These are phyloP conservation scores for Lucifuga dentata DNA, from an alignment of 2,113 vertebrate species.

Conservation along the genomic window DNA sequence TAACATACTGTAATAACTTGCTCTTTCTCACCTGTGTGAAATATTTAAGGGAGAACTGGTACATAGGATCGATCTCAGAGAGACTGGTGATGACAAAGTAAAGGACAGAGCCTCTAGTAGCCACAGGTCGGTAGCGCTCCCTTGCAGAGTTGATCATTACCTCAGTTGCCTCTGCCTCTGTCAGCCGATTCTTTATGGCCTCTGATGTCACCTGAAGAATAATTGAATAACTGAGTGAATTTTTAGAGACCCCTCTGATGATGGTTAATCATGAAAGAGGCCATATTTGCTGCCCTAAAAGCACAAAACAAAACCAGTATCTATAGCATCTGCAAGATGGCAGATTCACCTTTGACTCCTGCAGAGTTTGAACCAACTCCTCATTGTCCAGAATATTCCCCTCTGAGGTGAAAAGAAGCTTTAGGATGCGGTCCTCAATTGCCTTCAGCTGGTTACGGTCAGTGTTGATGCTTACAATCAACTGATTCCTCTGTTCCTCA, in stretches of 20 bases:
- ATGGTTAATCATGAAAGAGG: too few relatives aligned
- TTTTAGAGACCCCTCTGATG: too few relatives aligned
- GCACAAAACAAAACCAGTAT: neutral
- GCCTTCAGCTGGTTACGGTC: constrained; percentile 87
- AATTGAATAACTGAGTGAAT: neutral
- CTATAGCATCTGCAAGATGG: neutral
- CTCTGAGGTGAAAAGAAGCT: constrained; percentile 85
- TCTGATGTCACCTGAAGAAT: constrained; percentile 80
- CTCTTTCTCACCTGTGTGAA: constrained; percentile 85
- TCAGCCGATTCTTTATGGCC: constrained; percentile 81
- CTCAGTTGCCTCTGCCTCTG: constrained; percentile 85
- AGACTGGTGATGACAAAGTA: constrained; percentile 87
- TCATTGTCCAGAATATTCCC: constrained; percentile 88
- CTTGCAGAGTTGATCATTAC: constrained; percentile 81
- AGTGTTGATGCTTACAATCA: constrained; percentile 83
- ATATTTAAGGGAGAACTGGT: constrained; percentile 90
- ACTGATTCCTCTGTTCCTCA: constrained; percentile 85
- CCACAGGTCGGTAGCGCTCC: constrained; percentile 84
- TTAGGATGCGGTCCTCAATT: constrained; percentile 86
- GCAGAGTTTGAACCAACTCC: constrained; percentile 85
- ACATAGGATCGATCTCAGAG: constrained; percentile 88
- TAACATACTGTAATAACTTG: too few relatives aligned
- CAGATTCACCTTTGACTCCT: constrained; percentile 84
- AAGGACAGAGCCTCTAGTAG: constrained; percentile 83
- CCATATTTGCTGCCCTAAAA: neutral